These are phyloP conservation scores for Pseudorectes ferrugineus DNA, from an alignment of 2,113 vertebrate species.

Conservation along the genomic window DNA sequence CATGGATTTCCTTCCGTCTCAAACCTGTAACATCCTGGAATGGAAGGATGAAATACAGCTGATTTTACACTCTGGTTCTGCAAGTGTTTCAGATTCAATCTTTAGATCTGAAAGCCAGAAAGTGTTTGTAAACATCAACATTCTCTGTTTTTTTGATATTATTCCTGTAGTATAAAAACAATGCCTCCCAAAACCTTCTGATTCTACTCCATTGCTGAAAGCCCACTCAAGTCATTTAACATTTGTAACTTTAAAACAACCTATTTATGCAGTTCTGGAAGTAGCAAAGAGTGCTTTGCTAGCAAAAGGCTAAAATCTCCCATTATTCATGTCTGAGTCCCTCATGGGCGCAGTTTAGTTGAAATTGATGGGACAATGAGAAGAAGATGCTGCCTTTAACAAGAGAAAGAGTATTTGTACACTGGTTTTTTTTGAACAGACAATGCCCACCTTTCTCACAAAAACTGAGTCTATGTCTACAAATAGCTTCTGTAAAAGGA, in stretches of 20 bases:
- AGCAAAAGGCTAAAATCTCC: neutral
- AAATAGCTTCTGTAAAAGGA: neutral
- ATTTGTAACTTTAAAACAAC: neutral
- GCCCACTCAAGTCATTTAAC: neutral
- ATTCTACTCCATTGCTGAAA: neutral
- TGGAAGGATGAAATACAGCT: neutral
- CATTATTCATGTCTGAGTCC: neutral
- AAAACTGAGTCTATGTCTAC: neutral
- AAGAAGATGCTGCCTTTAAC: neutral
- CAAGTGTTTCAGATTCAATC: neutral
- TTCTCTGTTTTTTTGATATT: neutral
- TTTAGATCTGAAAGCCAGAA: neutral
- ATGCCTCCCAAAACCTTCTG: neutral
- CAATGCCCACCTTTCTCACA: neutral
- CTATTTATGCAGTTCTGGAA: neutral
- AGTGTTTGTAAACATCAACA: neutral
- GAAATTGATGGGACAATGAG: neutral
- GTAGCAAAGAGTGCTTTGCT: neutral
- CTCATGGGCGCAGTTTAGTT: neutral
- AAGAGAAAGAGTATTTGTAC: neutral
- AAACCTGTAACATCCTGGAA: neutral
- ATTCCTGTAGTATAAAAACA: neutral
- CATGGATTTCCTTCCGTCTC: neutral
- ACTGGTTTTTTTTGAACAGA: neutral
- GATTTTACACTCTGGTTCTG: neutral